Base-by-base conservation (phyloP, 2,888 invertebrate genomes). In the Acleris literana region DNA sequence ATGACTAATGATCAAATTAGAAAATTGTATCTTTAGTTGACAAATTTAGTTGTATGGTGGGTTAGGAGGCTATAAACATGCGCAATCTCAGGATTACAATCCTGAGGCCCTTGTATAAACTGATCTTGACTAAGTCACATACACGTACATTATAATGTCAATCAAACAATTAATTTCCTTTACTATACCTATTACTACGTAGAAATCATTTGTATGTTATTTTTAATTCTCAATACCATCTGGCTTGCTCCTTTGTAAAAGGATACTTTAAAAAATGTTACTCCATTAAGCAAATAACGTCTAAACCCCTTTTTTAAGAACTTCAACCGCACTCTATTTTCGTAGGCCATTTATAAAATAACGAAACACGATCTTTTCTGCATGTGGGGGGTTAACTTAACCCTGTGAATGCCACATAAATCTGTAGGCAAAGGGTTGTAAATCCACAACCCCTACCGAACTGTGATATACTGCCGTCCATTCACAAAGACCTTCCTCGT, bases 361-460 rank as follows among this genome's bases (percentile, higher is more conserved):
- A 90, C 87, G 90, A 88, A 90, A 90, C 86, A 76, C 83, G 85
- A 86, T 87, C 86, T 86, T 85, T 86, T 87, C 84, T 87, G 88
- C 85, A 84, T 86, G 84, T 84, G 82, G 75, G 84, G 39, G 84
- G 83, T 82, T 81, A 82, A 85, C 68, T 81, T 84, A 84, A 84
- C 85, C 86, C 85, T 78, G 72, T 74, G 79, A 79, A 79, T 76
- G 81, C 74, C 78, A 81, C 86, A 86, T 92, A 92, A 92, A 92
- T 92, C 90, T 87, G 87, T 77, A 74, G 74, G 77, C 74, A 89
- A 90, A 90, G 91, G 91, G 92, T 92, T 90, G 91, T 92, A 92
- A 92, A 92, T 92, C 85, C 82, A 81, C 70, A 75, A 82, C 87
- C 90, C 73, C 85, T 81, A 75, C 83, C 75, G 75, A 80, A 79